A percentile compares a stretch with the other conserved stretches of the same genome.
Conservation (phyloP, 2,888 invertebrate species). For the Xanthorhoe spadicearia region DNA sequence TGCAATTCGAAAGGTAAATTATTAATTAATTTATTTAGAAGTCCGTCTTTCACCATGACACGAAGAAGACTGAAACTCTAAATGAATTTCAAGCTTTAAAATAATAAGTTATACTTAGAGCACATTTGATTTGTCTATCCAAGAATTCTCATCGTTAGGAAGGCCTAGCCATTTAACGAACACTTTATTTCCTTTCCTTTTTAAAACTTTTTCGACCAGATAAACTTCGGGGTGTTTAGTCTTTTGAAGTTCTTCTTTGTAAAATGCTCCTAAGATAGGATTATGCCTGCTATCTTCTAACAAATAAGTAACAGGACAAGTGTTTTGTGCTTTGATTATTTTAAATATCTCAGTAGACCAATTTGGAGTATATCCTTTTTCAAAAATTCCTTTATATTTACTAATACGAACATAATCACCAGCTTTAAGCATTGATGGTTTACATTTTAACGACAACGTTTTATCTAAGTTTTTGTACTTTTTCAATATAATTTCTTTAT, state of each 20-base stretch:
- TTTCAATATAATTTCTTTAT: neutral
- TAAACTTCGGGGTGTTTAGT: slow-evolving; percentile 3
- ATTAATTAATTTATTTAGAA: slow-evolving; percentile 7
- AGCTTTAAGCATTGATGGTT: too few species aligned
- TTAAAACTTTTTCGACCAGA: slow-evolving; percentile 10
- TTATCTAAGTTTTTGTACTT: too few species aligned
- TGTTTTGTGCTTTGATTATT: slow-evolving; percentile 10
- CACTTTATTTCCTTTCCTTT: slow-evolving; percentile 6
- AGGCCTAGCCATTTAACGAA: slow-evolving; percentile 24
- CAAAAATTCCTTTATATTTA: slow-evolving; percentile 3
- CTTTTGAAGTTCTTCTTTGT: slow-evolving; percentile 1
- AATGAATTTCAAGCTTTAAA: too few species aligned
- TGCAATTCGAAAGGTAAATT: slow-evolving; percentile 35
- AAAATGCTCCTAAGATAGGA: slow-evolving; percentile 19
- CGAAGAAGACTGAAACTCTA: too few species aligned
- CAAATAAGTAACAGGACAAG: slow-evolving; percentile 17
- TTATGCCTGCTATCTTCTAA: slow-evolving; percentile 10
- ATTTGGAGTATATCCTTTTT: slow-evolving; percentile 45
- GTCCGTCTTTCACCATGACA: slow-evolving; percentile 2
- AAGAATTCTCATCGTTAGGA: slow-evolving; percentile 9
- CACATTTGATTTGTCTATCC: slow-evolving; percentile 13
- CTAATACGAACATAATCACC: slow-evolving; percentile 18
- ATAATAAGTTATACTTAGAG: too few species aligned
- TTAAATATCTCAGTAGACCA: slow-evolving; percentile 39
- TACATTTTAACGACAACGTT: too few species aligned